Evolutionary conservation across 64 coral and sea anemone genomes (phyloP).

Genomic region (Trachythela sp.): DNA sequence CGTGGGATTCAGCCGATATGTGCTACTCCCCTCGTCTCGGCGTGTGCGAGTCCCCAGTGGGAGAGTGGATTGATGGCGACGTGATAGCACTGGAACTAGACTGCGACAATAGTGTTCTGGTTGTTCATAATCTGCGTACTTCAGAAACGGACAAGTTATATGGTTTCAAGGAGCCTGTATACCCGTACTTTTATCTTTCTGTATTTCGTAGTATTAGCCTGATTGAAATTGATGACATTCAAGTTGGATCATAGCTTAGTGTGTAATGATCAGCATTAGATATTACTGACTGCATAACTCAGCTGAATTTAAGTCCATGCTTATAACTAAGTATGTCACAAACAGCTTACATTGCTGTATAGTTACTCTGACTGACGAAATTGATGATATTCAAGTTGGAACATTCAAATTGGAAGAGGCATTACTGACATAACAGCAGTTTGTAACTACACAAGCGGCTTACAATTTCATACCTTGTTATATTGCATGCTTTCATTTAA

Average conservation of each 20-base stretch:
- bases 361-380: no score
- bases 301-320: no score
- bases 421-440: no score
- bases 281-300: no score
- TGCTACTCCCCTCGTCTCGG: slow-evolving; percentile 10
- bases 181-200: slow-evolving; percentile 15
- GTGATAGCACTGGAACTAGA: neutral
- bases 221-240: neutral
- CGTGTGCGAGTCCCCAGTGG: slow-evolving; percentile 4
- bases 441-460: no score
- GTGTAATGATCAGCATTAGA: no score
- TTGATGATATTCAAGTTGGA: no score
- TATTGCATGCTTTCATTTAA: no score
- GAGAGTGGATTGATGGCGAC: slow-evolving; percentile 15
- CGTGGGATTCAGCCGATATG: slow-evolving; percentile 22
- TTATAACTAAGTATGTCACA: no score
- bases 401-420: no score
- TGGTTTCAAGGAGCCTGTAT: slow-evolving; percentile 1
- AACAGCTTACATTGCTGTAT: no score
- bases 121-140: slow-evolving; percentile 2
- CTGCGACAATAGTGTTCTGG: neutral
- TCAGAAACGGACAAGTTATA: slow-evolving; percentile 3
- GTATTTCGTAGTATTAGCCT: neutral
- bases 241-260: neutral
- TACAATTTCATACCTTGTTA: no score